These are phyloP conservation scores for Distichodus sexfasciatus DNA, from an alignment of 2,797 vertebrate species.

Conservation along the genomic window DNA sequence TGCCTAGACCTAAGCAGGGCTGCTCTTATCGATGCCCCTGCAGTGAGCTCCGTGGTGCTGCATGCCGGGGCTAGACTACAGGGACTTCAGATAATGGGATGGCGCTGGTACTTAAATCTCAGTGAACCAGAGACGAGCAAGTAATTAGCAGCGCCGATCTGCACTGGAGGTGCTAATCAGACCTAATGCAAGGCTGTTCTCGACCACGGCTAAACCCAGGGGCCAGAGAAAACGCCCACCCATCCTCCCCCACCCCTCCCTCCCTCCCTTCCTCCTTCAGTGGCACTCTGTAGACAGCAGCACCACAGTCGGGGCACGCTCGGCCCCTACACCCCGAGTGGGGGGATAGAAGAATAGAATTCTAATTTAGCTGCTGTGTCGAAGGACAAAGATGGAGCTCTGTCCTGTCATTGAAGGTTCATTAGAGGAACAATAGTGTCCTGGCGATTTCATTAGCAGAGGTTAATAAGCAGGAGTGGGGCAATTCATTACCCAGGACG, in stretches of 20 bases:
- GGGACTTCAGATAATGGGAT: conserved; percentile 90
- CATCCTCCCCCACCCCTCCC: too few relatives aligned
- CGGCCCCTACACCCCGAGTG: conserved; percentile 8
- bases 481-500: conserved; percentile 72
- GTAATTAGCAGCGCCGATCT: conserved; percentile 93
- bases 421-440: conserved; percentile 90
- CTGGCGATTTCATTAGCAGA: conserved; percentile 93
- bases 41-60: conserved; percentile 46
- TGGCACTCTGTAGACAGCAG: conserved; percentile 25
- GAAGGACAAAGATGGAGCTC: conserved; percentile 81
- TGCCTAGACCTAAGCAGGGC: conserved; percentile 43
- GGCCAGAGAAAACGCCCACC: conserved; percentile 72
- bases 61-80: conserved; percentile 37
- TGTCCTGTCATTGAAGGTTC: conserved; percentile 88
- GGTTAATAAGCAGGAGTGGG: conserved; percentile 91
- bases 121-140: conserved; percentile 92
- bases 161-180: conserved; percentile 91
- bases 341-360: conserved; percentile 54
- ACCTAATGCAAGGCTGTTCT: conserved; percentile 87
- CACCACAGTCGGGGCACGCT: conserved; percentile 22
- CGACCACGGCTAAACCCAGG: conserved; percentile 68
- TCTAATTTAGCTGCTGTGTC: conserved; percentile 84
- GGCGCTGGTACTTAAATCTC: conserved; percentile 96
- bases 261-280: conserved; percentile 46
- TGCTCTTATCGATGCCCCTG: conserved; percentile 84